Evolutionary conservation across 2,113 vertebrate genomes (phyloP).

Genomic region (Tinamus guttatus): DNA sequence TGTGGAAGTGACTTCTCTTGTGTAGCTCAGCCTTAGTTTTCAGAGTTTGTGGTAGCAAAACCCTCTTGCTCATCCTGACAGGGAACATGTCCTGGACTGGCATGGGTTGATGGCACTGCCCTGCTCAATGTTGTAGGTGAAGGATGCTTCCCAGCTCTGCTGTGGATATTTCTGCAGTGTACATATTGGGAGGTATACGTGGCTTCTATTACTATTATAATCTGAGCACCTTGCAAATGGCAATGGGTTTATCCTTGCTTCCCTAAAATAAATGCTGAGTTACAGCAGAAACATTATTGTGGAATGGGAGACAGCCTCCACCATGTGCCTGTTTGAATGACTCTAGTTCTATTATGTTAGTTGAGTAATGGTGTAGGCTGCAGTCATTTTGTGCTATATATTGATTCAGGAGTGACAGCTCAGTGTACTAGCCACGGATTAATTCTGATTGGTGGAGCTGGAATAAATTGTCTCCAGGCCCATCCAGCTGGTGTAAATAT

Average conservation of each 20-base stretch:
- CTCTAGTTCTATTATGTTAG: conserved; percentile 42
- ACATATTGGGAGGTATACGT: accelerated
- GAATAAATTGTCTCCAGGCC: conserved; percentile 31
- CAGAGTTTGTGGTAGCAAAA: neutral
- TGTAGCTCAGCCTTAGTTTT: neutral
- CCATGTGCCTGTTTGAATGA: conserved; percentile 58
- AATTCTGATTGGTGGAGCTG: conserved; percentile 12
- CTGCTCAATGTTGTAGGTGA: neutral
- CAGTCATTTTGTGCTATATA: conserved; percentile 32
- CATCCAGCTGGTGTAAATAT: neutral
- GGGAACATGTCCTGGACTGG: neutral
- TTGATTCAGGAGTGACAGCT: conserved; percentile 50
- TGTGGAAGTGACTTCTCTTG: neutral
- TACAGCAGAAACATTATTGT: conserved; percentile 22
- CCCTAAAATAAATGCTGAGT: conserved; percentile 56
- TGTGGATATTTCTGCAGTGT: neutral
- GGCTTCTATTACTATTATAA: neutral
- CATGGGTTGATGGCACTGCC: neutral
- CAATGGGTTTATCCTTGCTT: conserved; percentile 67
- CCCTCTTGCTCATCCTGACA: neutral
- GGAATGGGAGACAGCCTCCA: conserved; percentile 32
- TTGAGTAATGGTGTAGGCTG: conserved; percentile 40
- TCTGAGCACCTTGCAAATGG: neutral
- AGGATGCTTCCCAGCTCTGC: neutral
- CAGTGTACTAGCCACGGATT: neutral